A percentile compares a stretch with the other conserved stretches of the same genome.
Evolutionary conservation across 2,797 vertebrate genomes (phyloP).

Genomic region (Threskiornis aethiopicus): DNA sequence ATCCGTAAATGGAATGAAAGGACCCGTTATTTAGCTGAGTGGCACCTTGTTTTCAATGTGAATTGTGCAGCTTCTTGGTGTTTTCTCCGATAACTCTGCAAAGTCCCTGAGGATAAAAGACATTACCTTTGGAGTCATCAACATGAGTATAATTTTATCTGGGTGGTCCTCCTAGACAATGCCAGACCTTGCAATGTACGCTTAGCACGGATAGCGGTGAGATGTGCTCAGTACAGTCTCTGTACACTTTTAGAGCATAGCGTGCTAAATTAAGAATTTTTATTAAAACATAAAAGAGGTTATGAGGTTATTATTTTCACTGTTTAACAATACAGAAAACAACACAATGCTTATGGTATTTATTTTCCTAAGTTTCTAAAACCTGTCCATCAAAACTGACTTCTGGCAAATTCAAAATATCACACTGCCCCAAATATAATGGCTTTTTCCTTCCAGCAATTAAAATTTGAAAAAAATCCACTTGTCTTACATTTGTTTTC

Average conservation of each 20-base stretch:
- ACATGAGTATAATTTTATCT: not conserved
- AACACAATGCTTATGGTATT: not conserved
- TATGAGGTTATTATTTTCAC: not conserved
- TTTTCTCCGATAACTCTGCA: not conserved
- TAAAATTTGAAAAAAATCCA: not conserved
- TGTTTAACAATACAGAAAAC: not conserved
- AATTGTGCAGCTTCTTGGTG: not conserved
- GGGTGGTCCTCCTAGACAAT: not conserved
- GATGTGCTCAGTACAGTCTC: not conserved
- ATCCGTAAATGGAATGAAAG: not conserved
- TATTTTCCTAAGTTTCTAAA: not conserved
- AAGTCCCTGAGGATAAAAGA: not conserved
- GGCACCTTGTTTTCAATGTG: not conserved
- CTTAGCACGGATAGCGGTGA: not conserved
- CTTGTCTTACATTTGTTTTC: not conserved
- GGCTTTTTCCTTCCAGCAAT: not conserved
- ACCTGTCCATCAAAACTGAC: not conserved
- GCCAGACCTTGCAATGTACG: not conserved
- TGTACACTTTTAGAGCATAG: not conserved
- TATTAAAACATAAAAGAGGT: not conserved
- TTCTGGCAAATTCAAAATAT: not conserved
- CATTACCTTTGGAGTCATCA: not conserved
- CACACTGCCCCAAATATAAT: not conserved
- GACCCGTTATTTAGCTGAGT: not conserved
- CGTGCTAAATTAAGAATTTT: not conserved